Evolutionary conservation across 2,888 invertebrate species (phyloP).

Genomic region (Clitarchus hookeri): DNA sequence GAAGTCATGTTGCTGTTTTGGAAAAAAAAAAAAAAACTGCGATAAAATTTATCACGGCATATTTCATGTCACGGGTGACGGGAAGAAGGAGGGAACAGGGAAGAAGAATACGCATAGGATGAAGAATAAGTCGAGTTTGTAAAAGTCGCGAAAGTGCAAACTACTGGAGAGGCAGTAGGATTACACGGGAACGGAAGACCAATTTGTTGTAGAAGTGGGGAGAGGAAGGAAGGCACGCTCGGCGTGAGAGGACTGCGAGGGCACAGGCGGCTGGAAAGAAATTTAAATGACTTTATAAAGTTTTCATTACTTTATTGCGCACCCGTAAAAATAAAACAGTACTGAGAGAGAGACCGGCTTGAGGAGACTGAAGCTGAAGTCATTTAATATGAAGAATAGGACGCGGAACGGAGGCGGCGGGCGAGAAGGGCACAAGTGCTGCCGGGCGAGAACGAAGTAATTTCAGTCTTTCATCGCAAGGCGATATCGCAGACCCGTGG

Average conservation of each 20-base stretch:
- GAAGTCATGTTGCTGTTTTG: too few relatives aligned
- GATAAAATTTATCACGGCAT: too few relatives aligned
- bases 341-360: slow-evolving; percentile 18
- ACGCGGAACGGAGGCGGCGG: slow-evolving; percentile 18
- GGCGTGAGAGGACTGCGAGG: background rate
- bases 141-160: slow-evolving; percentile 35
- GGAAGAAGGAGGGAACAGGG: background rate
- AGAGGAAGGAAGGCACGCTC: background rate
- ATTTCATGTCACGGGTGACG: background rate
- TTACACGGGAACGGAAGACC: slow-evolving; percentile 21
- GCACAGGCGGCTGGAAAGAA: slow-evolving; percentile 23
- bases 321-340: slow-evolving; percentile 32
- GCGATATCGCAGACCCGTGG: too few relatives aligned
- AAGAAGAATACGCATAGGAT: slow-evolving; percentile 32
- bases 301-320: slow-evolving; percentile 29
- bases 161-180: slow-evolving; percentile 21
- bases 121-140: slow-evolving; percentile 37
- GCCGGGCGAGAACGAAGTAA: too few relatives aligned
- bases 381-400: slow-evolving; percentile 27
- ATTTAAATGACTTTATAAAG: slow-evolving; percentile 37
- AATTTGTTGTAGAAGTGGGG: background rate
- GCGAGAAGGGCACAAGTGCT: slow-evolving; percentile 15
- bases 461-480: too few relatives aligned
- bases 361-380: slow-evolving; percentile 21
- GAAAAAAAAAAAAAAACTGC: too few relatives aligned